Evolutionary conservation across 2,888 invertebrate species (phyloP), one percentile per base, ranked within the genome.

Genomic region (Fragum sueziense): DNA sequence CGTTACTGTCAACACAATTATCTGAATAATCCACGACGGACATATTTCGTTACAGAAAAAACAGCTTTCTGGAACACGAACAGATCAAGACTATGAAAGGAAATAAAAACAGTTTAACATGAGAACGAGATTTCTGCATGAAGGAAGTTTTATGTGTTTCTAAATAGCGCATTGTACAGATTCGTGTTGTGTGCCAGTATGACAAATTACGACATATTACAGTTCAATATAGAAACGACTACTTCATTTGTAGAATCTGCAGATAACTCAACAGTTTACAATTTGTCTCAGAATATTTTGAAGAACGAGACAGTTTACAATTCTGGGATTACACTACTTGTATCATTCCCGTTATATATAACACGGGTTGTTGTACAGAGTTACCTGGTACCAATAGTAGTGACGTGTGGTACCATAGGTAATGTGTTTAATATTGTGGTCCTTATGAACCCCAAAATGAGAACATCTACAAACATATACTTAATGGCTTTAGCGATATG

Each of bases 401-500:
- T 89, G 14, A 80, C 86, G 0, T 84, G 90, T 34, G 93, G 93
- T 0, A 83, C 92, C 11, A 73, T 91, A 4, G 92, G 92, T 3
- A 93, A 93, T 85, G 62, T 88, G 11, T 84, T 92, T 9, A 93
- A 91, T 82, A 90, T 93, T 22, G 86, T 90, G 11, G 92, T 93
- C 11, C 84, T 93, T 25, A 87, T 90, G 4, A 88, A 91, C 34
- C 89, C 89, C 1, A 88, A 89, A 70, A 93, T 93, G 93, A 82
- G 88, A 37, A 88, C 87, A n/a, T 92, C 92, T 0, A 93, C 93
- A 9, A 93, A 93, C 79, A 87, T 90, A 79, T 96, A 96, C 93
- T 93, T 96, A 85, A 95, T 96, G 72, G 96, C 96, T 0, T 93
- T 96, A 85, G 96, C 96, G 61, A 94, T 95, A 78, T 95, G 96